Evolutionary conservation across 2,888 invertebrate genomes (phyloP).

Genomic region (Athalia rosae): DNA sequence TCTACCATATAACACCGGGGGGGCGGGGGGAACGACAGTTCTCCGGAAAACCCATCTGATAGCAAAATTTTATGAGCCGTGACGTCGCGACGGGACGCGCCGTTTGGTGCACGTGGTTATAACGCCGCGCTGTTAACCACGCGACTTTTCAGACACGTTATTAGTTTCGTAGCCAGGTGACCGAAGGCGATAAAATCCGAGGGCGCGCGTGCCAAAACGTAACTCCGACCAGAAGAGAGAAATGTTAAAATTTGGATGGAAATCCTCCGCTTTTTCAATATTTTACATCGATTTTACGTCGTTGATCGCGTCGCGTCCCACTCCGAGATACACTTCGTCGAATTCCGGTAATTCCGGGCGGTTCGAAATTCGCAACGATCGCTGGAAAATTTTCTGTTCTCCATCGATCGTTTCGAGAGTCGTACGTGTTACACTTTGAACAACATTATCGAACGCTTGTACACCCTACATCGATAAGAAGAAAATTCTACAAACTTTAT

Average conservation of each 20-base stretch:
- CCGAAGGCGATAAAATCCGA: neutral
- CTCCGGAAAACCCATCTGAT: constrained; percentile 58
- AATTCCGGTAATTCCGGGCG: no score
- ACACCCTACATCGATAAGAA: neutral
- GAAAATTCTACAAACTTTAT: neutral
- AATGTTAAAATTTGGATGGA: no score
- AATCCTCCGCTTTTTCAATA: no score
- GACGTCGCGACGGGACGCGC: constrained; percentile 54
- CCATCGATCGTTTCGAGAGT: neutral
- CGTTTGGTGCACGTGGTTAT: constrained; percentile 49
- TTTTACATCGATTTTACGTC: no score
- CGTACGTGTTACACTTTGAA: constrained; percentile 13
- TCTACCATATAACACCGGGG: constrained; percentile 38
- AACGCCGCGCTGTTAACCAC: neutral
- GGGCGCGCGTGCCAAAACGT: no score
- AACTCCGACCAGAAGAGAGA: no score
- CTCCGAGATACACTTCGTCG: no score
- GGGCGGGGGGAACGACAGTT: constrained; percentile 53
- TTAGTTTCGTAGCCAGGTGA: constrained; percentile 33
- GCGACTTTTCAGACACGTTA: constrained; percentile 55
- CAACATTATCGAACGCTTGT: neutral
- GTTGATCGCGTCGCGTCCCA: no score
- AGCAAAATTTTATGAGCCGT: constrained; percentile 62
- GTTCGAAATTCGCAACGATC: no score
- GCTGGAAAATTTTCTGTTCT: no score